Base-by-base conservation (phyloP, 1,140 invertebrate genomes). In the Drosophila tropicalis region DNA sequence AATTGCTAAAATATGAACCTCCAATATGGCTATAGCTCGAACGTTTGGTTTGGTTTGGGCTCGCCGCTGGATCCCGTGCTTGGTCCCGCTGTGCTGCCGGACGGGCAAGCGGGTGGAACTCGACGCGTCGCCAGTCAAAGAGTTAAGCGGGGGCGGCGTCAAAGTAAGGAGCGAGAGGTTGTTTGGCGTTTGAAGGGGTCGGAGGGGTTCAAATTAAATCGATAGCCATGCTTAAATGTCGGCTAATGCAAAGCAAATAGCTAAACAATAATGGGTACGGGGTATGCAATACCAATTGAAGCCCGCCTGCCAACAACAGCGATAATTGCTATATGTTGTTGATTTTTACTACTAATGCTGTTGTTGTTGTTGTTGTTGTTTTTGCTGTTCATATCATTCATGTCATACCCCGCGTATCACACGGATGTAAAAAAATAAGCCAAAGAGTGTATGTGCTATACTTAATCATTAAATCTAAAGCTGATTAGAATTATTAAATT, bases 171-270 rank as follows among this genome's bases (percentile, higher is more conserved):
- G 3, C 15, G 6, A 7, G 72, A 13, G 15, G 72, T 4, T 25
- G 22, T 25, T 25, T 25, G 22, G 22, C 22, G 22, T 25, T 25
- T 25, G 2, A 3, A 25, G 22, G 22, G 22, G 22, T 25, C 22
- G 22, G 54, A 41, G 51, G 66, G 17, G 69, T 58, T 89, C 51
- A 87, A 87, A 87, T 87, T 87, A 87, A 87, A 87, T 77, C 84
- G 83, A 87, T 87, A 83, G 84, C 80, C 72, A 70, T 83, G 83
- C 83, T 87, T 87, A 87, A 87, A 87, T 87, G 83, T 87, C 83
- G 83, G 83, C 83, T 87, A 89, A 87, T 87, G 84, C 84, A 87
- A 87, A 89, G 83, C 80, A 79, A 87, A 87, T 76, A 83, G 79
- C 76, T 79, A 87, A 29, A 87, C 83, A 86, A 87, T 77, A 29